Base-by-base conservation (phyloP, 2,113 vertebrate species). In the Chrysochloris asiatica region DNA sequence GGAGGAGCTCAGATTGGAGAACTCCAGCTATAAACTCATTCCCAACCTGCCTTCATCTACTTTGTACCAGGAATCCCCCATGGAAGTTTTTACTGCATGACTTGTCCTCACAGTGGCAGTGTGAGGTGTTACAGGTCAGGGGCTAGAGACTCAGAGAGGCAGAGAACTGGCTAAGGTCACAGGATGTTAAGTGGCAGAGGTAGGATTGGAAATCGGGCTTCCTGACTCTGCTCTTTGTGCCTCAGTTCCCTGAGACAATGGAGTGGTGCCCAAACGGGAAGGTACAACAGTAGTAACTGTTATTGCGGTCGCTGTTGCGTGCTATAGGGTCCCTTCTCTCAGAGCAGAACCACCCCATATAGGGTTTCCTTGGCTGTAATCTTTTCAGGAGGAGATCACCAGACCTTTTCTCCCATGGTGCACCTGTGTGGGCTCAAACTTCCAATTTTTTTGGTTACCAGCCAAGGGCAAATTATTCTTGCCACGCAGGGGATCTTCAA, bases 191-290 rank as follows among this genome's bases (percentile, higher is more conserved):
- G n/a, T 4, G 5, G 4, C 52, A 1, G 79, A 21, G 30, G 4
- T 45, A 11, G 26, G 19, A 41, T 41, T 65, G 61, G 14, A 5
- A 52, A 48, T 4, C 30, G 5, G 47, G 47, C 22, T 72, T n/a
- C 45, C 7, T 3, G 30, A 30, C 19, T 0, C 54, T 30, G 69
- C 3, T 82, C 36, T 21, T n/a, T 79, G 43, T 38, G 4, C 33
- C 26, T 59, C 75, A 8, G n/a, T 8, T 26, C 52, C 78, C 61
- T 8, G 21, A 59, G 22, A 28, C 1, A 1, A 16, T 0, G 8
- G 52, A 6, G 2, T 1, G 3, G 17, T 30, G 28, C 11, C 30
- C 6, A 12, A 50, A 3, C 14, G 47, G 9, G 4, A 24, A n/a
- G 10, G 17, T 5, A 10, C 8, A 47, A 11, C 8, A 12, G 14